Conservation (phyloP, 2,113 vertebrate genomes). For the Hyaena hyaena region DNA sequence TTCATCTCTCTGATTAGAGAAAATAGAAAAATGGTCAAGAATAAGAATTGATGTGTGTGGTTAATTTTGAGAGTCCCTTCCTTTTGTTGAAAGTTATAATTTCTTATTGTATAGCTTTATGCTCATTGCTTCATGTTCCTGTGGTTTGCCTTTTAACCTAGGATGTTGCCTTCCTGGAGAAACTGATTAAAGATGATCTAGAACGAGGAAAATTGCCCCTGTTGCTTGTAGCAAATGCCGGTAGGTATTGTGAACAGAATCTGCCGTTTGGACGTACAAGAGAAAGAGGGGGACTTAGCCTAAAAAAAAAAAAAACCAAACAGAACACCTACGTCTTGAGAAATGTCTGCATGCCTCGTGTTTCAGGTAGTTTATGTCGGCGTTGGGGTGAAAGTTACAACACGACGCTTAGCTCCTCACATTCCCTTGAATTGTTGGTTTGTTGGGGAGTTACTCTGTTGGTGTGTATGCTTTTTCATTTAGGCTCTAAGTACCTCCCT, state of each 20-base stretch:
- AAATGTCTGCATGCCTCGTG: neutral
- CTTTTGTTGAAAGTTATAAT: constrained; percentile 3
- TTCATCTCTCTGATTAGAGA: constrained; percentile 4
- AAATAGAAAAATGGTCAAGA: constrained; percentile 31
- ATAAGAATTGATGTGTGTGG: neutral
- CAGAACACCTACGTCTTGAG: neutral
- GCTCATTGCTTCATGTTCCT: constrained; percentile 46
- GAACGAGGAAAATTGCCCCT: constrained; percentile 93
- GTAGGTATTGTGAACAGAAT: constrained; percentile 82
- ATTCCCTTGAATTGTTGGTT: neutral
- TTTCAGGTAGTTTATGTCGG: neutral
- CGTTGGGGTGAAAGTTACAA: neutral
- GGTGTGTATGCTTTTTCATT: neutral
- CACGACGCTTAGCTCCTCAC: neutral
- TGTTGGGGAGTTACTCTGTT: neutral
- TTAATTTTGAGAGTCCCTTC: constrained; percentile 31
- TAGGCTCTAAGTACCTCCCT: neutral
- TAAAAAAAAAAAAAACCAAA: neutral
- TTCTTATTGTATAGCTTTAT: constrained; percentile 41
- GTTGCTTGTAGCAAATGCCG: constrained; percentile 96
- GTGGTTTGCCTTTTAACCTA: constrained; percentile 77
- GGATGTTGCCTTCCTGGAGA: constrained; percentile 97
- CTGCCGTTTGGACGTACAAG: neutral
- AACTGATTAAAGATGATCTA: constrained; percentile 94
- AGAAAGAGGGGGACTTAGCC: neutral